These are phyloP conservation scores for Meteorus cinctellus DNA, from an alignment of 2,888 invertebrate genomes.

Conservation along the genomic window DNA sequence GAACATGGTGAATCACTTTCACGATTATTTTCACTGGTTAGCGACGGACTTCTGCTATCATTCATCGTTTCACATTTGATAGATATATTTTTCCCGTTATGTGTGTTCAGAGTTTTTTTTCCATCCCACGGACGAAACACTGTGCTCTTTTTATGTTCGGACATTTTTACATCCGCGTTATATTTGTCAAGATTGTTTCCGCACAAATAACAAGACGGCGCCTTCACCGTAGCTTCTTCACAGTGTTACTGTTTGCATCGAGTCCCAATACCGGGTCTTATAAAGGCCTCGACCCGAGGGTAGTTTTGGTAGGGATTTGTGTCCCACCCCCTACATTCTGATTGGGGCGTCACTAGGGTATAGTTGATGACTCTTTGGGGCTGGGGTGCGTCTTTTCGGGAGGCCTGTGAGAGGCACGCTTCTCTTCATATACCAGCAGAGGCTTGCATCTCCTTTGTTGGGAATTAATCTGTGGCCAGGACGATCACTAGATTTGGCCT, in stretches of 20 bases:
- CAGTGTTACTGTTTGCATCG: conserved; percentile 28
- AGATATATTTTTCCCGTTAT: not conserved
- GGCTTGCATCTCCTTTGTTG: conserved; percentile 49
- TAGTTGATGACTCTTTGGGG: conserved; percentile 35
- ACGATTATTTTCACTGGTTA: conserved; percentile 43
- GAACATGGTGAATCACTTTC: conserved; percentile 45
- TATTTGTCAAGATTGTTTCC: not conserved
- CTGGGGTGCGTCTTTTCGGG: conserved; percentile 53
- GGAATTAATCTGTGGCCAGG: conserved; percentile 61
- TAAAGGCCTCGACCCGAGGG: conserved; percentile 38
- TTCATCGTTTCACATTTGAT: conserved; percentile 41
- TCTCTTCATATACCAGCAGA: not conserved
- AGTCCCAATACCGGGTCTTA: conserved; percentile 21
- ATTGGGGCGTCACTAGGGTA: conserved; percentile 60
- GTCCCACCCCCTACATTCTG: conserved; percentile 58
- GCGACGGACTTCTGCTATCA: conserved; percentile 42
- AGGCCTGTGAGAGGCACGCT: conserved; percentile 49
- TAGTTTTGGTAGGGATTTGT: conserved; percentile 51
- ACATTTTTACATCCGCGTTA: not conserved
- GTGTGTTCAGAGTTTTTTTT: not conserved
- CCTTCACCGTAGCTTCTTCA: not conserved
- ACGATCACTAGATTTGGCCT: conserved; percentile 25
- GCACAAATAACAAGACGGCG: not conserved
- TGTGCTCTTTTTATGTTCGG: conserved; percentile 9
- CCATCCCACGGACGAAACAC: conserved; percentile 27